A percentile compares a stretch with the other conserved stretches of the same genome.
Conservation (phyloP, 2,113 vertebrate genomes). For the Dascyllus trimaculatus region DNA sequence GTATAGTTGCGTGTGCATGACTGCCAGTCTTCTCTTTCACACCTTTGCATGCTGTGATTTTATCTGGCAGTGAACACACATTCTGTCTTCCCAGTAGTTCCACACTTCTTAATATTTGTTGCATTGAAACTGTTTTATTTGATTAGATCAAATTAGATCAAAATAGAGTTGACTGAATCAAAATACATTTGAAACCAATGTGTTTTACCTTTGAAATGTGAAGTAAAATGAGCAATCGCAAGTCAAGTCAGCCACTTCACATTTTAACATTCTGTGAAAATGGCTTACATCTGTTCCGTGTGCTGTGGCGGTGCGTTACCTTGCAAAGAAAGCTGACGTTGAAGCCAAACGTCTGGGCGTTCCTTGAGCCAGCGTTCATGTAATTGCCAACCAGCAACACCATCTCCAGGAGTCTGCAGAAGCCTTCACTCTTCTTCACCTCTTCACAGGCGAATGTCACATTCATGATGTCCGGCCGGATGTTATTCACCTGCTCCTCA, state of each 20-base stretch:
- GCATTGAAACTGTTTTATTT: conserved; percentile 11
- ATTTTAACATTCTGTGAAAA: neutral
- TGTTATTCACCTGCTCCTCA: conserved; percentile 97
- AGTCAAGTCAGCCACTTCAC: neutral
- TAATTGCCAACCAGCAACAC: conserved; percentile 96
- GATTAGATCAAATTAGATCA: neutral
- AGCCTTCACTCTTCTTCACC: conserved; percentile 95
- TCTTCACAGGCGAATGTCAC: conserved; percentile 97
- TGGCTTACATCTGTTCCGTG: neutral
- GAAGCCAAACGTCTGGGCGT: conserved; percentile 96
- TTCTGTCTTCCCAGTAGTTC: conserved; percentile 27
- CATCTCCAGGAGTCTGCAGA: conserved; percentile 90
- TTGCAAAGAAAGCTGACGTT: conserved; percentile 97
- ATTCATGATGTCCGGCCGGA: conserved; percentile 96
- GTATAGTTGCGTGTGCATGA: conserved; percentile 31
- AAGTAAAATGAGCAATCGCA: neutral
- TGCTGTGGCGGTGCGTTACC: conserved; percentile 80
- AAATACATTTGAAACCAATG: neutral
- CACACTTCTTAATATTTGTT: conserved; percentile 18
- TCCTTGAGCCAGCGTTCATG: conserved; percentile 98
- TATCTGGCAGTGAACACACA: conserved; percentile 49
- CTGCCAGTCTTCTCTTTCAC: conserved; percentile 51
- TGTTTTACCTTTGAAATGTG: neutral
- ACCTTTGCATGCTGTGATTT: conserved; percentile 51
- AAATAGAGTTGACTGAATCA: neutral